These are phyloP conservation scores for Chrysopilus asiliformis DNA, from an alignment of 2,888 invertebrate genomes.

Conservation along the genomic window DNA sequence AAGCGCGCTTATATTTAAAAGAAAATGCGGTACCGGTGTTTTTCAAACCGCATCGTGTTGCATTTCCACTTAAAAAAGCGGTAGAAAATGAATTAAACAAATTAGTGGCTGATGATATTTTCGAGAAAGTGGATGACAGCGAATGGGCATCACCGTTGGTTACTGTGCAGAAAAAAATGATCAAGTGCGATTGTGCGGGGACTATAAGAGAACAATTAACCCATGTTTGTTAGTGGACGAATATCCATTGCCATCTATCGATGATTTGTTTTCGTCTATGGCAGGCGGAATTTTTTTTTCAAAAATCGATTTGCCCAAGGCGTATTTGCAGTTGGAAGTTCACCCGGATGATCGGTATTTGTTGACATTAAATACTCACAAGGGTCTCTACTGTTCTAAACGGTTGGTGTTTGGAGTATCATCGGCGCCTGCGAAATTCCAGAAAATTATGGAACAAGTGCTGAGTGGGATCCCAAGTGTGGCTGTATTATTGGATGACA, in stretches of 20 bases:
- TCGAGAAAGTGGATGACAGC: neutral
- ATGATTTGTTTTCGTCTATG: neutral
- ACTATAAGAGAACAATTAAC: too few species aligned
- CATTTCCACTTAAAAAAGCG: neutral
- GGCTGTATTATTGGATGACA: constrained; percentile 21
- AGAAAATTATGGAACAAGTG: constrained; percentile 21
- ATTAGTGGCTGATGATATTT: neutral
- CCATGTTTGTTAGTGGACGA: too few species aligned
- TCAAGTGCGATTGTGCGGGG: too few species aligned
- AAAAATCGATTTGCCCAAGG: constrained; percentile 23
- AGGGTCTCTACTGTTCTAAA: constrained; percentile 23
- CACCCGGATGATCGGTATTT: constrained; percentile 21
- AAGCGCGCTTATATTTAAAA: neutral
- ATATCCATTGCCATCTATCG: too few species aligned
- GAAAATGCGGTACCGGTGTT: neutral
- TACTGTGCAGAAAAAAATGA: too few species aligned
- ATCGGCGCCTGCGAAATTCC: constrained; percentile 24
- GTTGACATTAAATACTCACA: constrained; percentile 25
- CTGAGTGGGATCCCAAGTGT: constrained; percentile 20
- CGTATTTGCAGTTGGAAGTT: constrained; percentile 27
- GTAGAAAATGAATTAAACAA: too few species aligned
- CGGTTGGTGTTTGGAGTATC: constrained; percentile 24
- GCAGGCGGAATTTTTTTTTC: too few species aligned
- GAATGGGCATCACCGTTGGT: neutral
- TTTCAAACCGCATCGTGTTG: neutral